Evolutionary conservation across 2,888 invertebrate genomes (phyloP), one percentile per base, ranked within the genome.

Genomic region (Galerucella nymphaeae): DNA sequence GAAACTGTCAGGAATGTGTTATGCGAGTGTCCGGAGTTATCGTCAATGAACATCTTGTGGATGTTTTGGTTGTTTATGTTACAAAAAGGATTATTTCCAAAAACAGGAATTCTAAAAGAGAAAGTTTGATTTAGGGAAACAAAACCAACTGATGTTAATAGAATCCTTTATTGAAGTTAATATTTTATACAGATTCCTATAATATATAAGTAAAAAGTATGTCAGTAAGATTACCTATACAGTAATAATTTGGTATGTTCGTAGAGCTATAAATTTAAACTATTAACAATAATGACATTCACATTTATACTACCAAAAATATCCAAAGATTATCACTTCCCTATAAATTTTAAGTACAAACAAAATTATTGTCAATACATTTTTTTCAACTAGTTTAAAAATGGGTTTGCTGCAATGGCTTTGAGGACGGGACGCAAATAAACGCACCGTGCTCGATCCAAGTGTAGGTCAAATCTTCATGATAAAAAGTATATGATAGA

Each of bases 171-270:
- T 74, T 74, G 66, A 72, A 69, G 71, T 74, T 71, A 74, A 74
- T 71, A 66, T 65, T 69, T 74, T 71, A 68, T 71, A 74, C 71
- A 70, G 66, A 69, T 72, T 70, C 64, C 66, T 72, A 71, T 70
- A 72, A 66, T 71, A 74, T 71, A 67, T 64, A 38, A 9, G 70
- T 72, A 73, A 73, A 72, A 71, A 73, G 69, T 70, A 72, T 55
- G 67, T 72, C 63, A 72, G 72, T 66, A 61, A 65, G 61, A 53
- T 42, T 71, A 38, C 62, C 73, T 75, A 73, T 57, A 67, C 70
- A 72, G 68, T 76, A 76, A 76, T 72, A 72, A 70, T 76, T 76
- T 76, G 72, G 74, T 76, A 74, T 72, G 63, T 74, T 70, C 66
- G 63, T 70, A 71, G 53, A 65, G 53, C 53, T 57, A 66, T 57